Base-by-base conservation (phyloP, 2,797 vertebrate genomes). In the Microctenopoma stevenorrisi region DNA sequence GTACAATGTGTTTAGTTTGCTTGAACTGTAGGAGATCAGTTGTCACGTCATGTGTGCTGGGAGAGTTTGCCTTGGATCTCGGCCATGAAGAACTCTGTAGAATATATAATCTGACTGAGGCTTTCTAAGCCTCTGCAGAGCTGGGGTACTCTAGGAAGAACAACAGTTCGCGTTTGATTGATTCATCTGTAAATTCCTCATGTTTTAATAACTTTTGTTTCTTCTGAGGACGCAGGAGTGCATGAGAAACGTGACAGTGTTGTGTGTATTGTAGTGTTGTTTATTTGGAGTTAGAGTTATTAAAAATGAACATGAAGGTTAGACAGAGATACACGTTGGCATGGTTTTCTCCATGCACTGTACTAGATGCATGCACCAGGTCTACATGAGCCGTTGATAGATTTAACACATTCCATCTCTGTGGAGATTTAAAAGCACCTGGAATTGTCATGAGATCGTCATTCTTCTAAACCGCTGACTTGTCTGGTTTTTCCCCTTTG, bases 361-460 rank as follows among this genome's bases (percentile, higher is more conserved):
- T 18, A 40, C 54, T 47, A 74, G 49, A 76, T 50, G 44, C 64
- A 52, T 47, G 68, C 30, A 28, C 42, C 44, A 35, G 40, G 38
- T 26, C 58, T 33, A 38, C 42, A 59, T 58, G 56, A 26, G 22
- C 51, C 28, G 50, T 64, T 88, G 75, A 89, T 88, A 79, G 71
- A 52, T 88, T 79, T 72, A 85, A 74, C 85, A 87, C 60, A 72
- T 62, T 48, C 30, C 54, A 59, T 52, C 66, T 77, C 84, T 85
- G 13, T 62, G 51, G 79, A 73, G 72, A 79, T 84, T 86, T 87
- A 68, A 72, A 77, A 48, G 47, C 79, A 86, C 60, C 87, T 86
- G 86, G 79, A 82, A 82, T 77, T 81, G 78, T 71, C 62, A 84
- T 88, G 47, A 26, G 44, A 56, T 74, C 83, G 80, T 79, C 38